Evolutionary conservation across 2,113 vertebrate species (phyloP).

Genomic region (Canis aureus): DNA sequence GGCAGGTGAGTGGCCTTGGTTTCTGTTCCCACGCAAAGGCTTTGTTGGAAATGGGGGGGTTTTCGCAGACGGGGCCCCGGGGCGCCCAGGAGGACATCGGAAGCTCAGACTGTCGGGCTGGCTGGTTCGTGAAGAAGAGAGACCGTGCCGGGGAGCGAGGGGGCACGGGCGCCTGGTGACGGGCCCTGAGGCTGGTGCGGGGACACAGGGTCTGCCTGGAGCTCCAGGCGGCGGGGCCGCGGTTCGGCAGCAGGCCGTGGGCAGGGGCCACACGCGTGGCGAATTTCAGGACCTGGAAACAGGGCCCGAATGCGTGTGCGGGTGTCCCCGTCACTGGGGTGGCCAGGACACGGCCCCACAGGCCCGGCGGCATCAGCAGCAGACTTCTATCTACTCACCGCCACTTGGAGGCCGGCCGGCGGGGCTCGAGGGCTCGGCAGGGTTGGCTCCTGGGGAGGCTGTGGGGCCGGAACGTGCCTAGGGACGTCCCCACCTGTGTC

Average conservation of each 20-base stretch:
- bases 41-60: neutral
- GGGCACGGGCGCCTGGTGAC: accelerated
- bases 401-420: neutral
- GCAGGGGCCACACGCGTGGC: no score
- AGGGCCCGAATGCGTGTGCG: accelerated
- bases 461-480: neutral
- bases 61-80: neutral
- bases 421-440: accelerated
- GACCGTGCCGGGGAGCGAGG: neutral
- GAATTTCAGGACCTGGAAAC: neutral
- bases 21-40: neutral
- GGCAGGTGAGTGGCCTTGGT: neutral
- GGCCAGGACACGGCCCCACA: accelerated
- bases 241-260: neutral
- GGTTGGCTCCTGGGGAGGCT: accelerated
- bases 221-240: neutral
- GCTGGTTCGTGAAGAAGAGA: neutral
- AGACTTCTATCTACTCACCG: accelerated
- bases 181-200: neutral
- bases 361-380: accelerated
- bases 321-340: no score
- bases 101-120: neutral
- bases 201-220: accelerated
- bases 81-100: neutral
- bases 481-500: neutral